Evolutionary conservation across 2,888 invertebrate species (phyloP).

Genomic region (Leptopilina syphax): DNA sequence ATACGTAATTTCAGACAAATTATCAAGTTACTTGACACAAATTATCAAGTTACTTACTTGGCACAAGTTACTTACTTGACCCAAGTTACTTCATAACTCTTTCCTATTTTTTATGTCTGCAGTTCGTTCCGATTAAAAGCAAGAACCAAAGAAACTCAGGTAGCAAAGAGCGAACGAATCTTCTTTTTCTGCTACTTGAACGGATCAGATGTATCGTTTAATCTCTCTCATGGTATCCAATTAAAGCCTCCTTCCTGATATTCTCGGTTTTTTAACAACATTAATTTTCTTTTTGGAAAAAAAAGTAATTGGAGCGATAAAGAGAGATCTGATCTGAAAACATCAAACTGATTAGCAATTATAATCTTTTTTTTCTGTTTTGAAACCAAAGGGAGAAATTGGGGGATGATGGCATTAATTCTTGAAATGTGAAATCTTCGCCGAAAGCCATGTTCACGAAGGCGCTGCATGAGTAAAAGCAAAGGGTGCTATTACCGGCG

Average conservation of each 20-base stretch:
- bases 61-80: too few relatives aligned
- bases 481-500: conserved; percentile 50
- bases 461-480: not conserved
- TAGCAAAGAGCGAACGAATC: not conserved
- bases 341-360: too few relatives aligned
- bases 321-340: not conserved
- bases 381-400: too few relatives aligned
- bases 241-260: not conserved
- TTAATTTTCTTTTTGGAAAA: not conserved
- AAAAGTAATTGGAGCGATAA: conserved; percentile 1
- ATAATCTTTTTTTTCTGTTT: too few relatives aligned
- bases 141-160: too few relatives aligned
- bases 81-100: too few relatives aligned
- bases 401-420: not conserved
- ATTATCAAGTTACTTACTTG: too few relatives aligned
- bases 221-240: not conserved
- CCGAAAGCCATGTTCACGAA: conserved; percentile 8
- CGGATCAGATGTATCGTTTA: not conserved
- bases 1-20: not conserved
- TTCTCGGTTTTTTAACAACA: not conserved
- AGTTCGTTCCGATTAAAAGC: too few relatives aligned
- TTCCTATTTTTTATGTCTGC: too few relatives aligned
- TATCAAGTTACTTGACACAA: not conserved
- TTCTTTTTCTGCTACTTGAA: not conserved
- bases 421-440: conserved; percentile 32